Conservation (phyloP, 2,113 vertebrate species). For the Rhinichthys klamathensis region DNA sequence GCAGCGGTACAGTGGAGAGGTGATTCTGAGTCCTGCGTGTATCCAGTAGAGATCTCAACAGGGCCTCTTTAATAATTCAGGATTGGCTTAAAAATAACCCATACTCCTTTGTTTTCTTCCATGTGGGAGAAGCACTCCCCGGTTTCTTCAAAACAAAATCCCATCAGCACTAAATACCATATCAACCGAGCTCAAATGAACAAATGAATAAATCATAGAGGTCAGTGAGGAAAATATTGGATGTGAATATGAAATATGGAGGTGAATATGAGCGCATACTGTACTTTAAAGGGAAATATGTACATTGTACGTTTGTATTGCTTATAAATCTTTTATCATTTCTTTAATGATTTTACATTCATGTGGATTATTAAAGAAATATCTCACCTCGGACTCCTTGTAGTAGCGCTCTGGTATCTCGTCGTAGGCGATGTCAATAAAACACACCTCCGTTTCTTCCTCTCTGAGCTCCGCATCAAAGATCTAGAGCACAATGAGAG, state of each 20-base stretch:
- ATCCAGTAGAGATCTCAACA: slow-evolving; percentile 27
- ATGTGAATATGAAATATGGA: not conserved
- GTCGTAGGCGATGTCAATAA: slow-evolving; percentile 94
- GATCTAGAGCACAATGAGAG: slow-evolving; percentile 80
- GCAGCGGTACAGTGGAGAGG: not conserved
- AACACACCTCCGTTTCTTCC: slow-evolving; percentile 93
- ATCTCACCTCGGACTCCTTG: slow-evolving; percentile 92
- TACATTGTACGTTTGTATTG: not conserved
- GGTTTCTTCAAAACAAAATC: slow-evolving; percentile 1
- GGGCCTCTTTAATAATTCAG: slow-evolving; percentile 33
- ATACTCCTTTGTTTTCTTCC: slow-evolving; percentile 14
- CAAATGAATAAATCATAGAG: slow-evolving; percentile 10
- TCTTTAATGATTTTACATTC: not conserved
- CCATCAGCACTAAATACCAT: slow-evolving; percentile 26
- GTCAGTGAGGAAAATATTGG: slow-evolving; percentile 1
- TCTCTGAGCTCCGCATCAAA: slow-evolving; percentile 93
- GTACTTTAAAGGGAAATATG: not conserved
- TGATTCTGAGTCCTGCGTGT: not conserved
- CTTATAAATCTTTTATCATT: not conserved
- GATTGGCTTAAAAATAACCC: slow-evolving; percentile 12
- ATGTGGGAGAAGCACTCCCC: slow-evolving; percentile 11
- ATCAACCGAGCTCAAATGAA: not conserved
- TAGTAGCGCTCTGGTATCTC: slow-evolving; percentile 98
- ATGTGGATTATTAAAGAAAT: not conserved
- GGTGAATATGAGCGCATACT: not conserved